Percentiles rank a stretch among this genome's conserved stretches.
Conservation (phyloP, 1,140 invertebrate genomes). For the Fopius arisanus region DNA sequence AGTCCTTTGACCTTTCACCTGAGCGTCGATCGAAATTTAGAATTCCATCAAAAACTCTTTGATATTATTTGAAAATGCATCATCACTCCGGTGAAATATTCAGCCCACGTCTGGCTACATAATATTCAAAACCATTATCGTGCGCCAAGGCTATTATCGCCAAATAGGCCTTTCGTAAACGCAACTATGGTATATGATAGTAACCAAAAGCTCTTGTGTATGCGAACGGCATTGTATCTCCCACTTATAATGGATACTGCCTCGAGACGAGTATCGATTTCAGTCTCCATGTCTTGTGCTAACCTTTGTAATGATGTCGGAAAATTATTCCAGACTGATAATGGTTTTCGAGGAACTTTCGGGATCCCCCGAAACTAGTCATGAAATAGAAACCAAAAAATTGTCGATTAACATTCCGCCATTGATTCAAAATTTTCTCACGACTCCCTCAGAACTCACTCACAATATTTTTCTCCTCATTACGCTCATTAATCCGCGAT, state of each 20-base stretch:
- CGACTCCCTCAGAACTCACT: neutral
- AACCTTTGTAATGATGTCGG: neutral
- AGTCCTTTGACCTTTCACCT: too few relatives aligned
- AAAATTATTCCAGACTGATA: neutral
- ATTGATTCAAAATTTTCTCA: neutral
- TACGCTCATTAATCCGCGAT: too few relatives aligned
- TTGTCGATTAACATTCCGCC: too few relatives aligned
- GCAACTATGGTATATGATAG: neutral
- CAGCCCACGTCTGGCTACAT: neutral
- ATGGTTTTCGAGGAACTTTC: neutral
- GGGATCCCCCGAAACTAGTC: too few relatives aligned
- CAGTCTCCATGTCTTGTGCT: neutral
- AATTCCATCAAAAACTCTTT: too few relatives aligned
- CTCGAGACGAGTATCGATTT: slow-evolving; percentile 19
- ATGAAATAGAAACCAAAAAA: too few relatives aligned
- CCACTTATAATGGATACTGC: slow-evolving; percentile 20
- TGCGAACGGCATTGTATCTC: slow-evolving; percentile 10
- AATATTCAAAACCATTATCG: slow-evolving; percentile 17
- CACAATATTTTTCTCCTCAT: neutral
- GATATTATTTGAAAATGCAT: too few relatives aligned
- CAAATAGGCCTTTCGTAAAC: slow-evolving; percentile 9
- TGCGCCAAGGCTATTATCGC: slow-evolving; percentile 16
- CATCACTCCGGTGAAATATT: neutral
- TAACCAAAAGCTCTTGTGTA: slow-evolving; percentile 7
- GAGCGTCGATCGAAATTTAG: too few relatives aligned